Evolutionary conservation across 2,888 invertebrate genomes (phyloP), one percentile per base, ranked within the genome.

Genomic region (Aplocera efformata): DNA sequence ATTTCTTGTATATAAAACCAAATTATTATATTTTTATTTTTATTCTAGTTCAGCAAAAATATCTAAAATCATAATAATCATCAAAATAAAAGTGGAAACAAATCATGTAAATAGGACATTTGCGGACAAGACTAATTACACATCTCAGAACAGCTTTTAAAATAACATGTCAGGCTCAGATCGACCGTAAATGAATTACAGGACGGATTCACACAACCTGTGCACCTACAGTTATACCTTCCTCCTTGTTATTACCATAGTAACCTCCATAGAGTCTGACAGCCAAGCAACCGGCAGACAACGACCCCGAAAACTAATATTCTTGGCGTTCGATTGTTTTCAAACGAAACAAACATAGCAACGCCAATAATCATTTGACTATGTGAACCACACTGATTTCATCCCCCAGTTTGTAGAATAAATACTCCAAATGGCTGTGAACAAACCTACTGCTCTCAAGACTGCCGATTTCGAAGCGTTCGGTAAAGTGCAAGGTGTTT

Each of bases 401-500:
- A 10, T 10, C n/a, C 28, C 21, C 9, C 10, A 25, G 1, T 37
- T 25, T 33, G 20, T 34, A 4, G 30, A 34, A 21, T 17, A 37
- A 38, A 33, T 7, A 3, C 10, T 11, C 21, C 11, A 26, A 10
- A 53, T 53, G 53, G 13, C 50, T 6, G 56, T 57, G 3, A 66
- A 58, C 46, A 72, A 63, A 24, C 77, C 64, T 51, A 32, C 58
- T 3, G 63, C 54, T 5, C 53, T 81, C 24, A 42, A 54, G 9
- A 73, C 79, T 6, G 42, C 72, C 0, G 90, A 91, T 60, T 92
- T 90, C 53, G 91, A 92, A 68, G 86, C 91, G 5, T 91, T 80
- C 53, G 92, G 92, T 1, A 88, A 81, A 66, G 92, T 92, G 6
- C 92, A 92, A 82, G 91, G 91, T 55, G 88, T 88, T 38, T 84